phyloP scores from a whole-genome alignment of 1,140 invertebrate species.

The Thalassaphorura encarpata region DNA sequence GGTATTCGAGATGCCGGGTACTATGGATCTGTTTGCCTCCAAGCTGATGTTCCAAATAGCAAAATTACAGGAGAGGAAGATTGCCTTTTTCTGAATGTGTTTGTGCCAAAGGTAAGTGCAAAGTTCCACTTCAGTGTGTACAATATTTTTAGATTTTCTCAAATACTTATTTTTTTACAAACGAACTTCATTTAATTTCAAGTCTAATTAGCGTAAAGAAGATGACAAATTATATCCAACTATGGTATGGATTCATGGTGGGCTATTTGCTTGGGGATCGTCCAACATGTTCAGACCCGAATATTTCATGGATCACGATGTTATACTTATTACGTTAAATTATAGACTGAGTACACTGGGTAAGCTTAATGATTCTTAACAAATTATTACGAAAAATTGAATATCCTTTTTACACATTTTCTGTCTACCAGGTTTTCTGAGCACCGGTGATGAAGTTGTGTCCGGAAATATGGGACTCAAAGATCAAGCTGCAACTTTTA shows the following conservation, averaged over 20 bases:
- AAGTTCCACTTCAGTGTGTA: background rate
- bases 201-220: background rate
- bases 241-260: conserved; percentile 20
- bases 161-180: background rate
- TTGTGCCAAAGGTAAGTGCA: background rate
- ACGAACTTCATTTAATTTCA: too few species aligned
- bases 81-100: background rate
- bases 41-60: background rate
- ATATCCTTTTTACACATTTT: background rate
- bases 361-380: background rate
- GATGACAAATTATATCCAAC: background rate
- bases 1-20: background rate
- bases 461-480: conserved; percentile 19
- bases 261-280: conserved; percentile 38
- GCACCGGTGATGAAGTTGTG: conserved; percentile 36
- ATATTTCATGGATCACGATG: conserved; percentile 38
- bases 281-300: conserved; percentile 34
- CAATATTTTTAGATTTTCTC: background rate
- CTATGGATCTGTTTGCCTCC: background rate
- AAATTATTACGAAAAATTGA: background rate
- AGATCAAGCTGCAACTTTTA: conserved; percentile 37
- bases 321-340: conserved; percentile 49
- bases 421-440: conserved; percentile 33
- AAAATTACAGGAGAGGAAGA: background rate
- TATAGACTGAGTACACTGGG: conserved; percentile 43